Base-by-base conservation (phyloP, 2,888 invertebrate species). In the Chymomyza amoena region DNA sequence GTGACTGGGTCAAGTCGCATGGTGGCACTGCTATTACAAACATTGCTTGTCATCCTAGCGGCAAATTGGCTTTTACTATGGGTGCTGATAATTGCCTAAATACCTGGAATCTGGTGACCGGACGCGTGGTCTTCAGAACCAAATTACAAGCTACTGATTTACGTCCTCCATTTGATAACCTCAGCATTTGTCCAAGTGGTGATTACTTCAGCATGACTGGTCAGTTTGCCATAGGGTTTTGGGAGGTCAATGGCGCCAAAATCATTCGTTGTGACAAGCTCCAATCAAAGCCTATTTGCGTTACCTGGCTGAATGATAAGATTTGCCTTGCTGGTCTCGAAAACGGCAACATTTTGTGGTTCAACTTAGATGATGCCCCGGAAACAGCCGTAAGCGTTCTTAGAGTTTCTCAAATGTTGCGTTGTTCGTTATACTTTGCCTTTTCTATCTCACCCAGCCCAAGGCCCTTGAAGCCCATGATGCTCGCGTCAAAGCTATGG, bases 61-160 rank as follows among this genome's bases (percentile, higher is more conserved):
- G 97, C 15, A 98, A 97, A 92, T 88, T 98, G 77, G 97, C 97
- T 0, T 92, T 99, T 9, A 96, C 97, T 13, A 93, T 98, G 52
- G 97, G 98, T 16, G 94, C 94, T 62, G 98, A 99, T 91, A 94
- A 94, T 80, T 95, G 96, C 6, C 91, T 99, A 60, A 93, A 95
- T 84, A 98, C 98, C 4, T 99, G 99, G 99, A 98, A 99, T 93
- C 93, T 99, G 73, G 93, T 98, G 0, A 98, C 97, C 91, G 98
- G 98, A 0, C 94, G 97, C 72, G 95, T 95, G 81, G 98, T 98
- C 0, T 98, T 96, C 90, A 95, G 96, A 1, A 96, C 96, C n/a
- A 97, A 98, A 91, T 92, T 98, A 45, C 94, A 95, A 74, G 95
- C 93, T 87, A 95, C 2, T 15, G 13, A 10, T 13, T 45, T 45